phyloP scores from a whole-genome alignment of 2,888 invertebrate species.

The Eudasyphora cyanicolor region DNA sequence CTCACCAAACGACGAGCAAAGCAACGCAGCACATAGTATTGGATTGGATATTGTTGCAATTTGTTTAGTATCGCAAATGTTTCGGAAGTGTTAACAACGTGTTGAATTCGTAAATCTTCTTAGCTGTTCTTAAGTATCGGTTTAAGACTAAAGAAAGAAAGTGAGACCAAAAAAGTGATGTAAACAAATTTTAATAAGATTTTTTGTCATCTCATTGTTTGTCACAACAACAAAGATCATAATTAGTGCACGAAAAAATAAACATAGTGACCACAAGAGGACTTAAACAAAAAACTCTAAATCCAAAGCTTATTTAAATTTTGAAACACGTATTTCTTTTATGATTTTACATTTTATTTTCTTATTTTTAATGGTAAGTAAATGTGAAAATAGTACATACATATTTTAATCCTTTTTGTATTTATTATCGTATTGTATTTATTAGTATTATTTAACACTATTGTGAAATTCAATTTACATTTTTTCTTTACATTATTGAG shows the following conservation, averaged over 20 bases:
- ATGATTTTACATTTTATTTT: constrained; percentile 56
- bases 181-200: neutral
- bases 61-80: constrained; percentile 68
- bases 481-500: constrained; percentile 6
- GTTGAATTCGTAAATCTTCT: constrained; percentile 14
- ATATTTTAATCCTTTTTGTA: neutral
- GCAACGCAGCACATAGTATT: too few species aligned
- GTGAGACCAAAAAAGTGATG: neutral
- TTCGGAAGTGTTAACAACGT: constrained; percentile 67
- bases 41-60: constrained; percentile 67
- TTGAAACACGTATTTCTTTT: constrained; percentile 34
- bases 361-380: constrained; percentile 57
- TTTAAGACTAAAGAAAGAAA: neutral
- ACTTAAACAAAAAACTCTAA: neutral
- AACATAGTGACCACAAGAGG: neutral
- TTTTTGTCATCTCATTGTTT: neutral
- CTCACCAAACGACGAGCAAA: constrained; percentile 42
- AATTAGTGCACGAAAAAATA: neutral
- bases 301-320: neutral
- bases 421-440: neutral
- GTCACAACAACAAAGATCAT: too few species aligned
- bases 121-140: neutral
- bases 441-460: neutral
- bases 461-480: constrained; percentile 40
- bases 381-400: too few species aligned